These are phyloP conservation scores for Turritopsis dohrnii DNA, from an alignment of 30 jellyfish, hydroid and myxozoan genomes.

Conservation along the genomic window DNA sequence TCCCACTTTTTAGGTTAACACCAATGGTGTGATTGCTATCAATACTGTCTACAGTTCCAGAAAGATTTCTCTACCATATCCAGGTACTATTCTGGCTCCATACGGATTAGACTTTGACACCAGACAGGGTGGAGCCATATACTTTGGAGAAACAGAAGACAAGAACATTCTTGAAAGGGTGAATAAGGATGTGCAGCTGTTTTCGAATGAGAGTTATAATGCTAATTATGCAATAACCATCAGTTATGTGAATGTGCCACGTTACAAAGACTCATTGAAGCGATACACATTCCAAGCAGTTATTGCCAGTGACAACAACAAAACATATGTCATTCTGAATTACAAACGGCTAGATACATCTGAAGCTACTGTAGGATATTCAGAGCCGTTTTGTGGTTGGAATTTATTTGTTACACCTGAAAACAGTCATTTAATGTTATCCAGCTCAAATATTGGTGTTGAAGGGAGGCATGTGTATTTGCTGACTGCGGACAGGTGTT, in stretches of 20 bases:
- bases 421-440: background rate
- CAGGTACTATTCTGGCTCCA: background rate
- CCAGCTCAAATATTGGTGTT: background rate
- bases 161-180: background rate
- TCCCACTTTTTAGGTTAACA: background rate
- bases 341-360: slow-evolving; percentile 1
- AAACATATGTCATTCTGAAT: background rate
- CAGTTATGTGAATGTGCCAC: background rate
- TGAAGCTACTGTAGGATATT: background rate
- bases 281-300: background rate
- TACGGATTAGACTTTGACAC: slow-evolving; percentile 2
- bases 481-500: background rate
- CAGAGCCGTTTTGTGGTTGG: slow-evolving; percentile 12
- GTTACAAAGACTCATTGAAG: background rate
- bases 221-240: background rate
- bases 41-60: background rate
- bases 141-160: slow-evolving; percentile 6
- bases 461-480: slow-evolving; percentile 1
- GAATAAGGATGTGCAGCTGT: background rate
- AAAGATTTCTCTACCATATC: background rate
- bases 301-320: background rate
- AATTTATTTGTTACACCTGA: background rate
- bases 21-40: background rate
- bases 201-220: background rate
- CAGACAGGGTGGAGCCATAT: slow-evolving; percentile 2